Evolutionary conservation across 2,113 vertebrate species (phyloP).

Genomic region (Bubalus kerabau): DNA sequence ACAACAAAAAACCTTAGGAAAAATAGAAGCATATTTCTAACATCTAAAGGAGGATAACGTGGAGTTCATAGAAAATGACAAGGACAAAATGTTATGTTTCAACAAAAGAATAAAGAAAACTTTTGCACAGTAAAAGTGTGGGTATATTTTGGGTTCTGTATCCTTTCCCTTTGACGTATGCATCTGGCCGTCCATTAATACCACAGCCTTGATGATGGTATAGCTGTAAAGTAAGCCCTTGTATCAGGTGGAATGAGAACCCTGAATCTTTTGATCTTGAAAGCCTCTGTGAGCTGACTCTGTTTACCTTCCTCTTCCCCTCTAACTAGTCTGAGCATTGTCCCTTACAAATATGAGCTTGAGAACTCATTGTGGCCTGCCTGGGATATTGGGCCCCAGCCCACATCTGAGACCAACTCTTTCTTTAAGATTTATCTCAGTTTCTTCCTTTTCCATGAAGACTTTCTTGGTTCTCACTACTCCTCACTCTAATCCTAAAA

Average conservation of each 20-base stretch:
- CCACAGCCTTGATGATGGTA: neutral
- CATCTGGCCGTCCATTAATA: neutral
- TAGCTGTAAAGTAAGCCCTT: neutral
- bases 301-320: neutral
- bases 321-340: neutral
- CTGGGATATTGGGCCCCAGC: neutral
- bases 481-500: neutral
- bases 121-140: neutral
- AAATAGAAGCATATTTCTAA: neutral
- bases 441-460: neutral
- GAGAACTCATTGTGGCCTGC: neutral
- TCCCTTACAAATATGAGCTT: neutral
- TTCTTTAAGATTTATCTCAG: neutral
- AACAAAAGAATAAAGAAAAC: neutral
- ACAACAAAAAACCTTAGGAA: neutral
- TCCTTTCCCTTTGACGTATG: neutral
- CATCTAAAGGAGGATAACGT: neutral
- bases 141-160: neutral
- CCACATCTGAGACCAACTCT: neutral
- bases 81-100: neutral
- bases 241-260: neutral
- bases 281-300: neutral
- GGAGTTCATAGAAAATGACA: neutral
- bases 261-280: neutral
- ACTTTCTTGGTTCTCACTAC: neutral